Conservation (phyloP, 2,113 vertebrate species). For the Gymnogyps californianus region DNA sequence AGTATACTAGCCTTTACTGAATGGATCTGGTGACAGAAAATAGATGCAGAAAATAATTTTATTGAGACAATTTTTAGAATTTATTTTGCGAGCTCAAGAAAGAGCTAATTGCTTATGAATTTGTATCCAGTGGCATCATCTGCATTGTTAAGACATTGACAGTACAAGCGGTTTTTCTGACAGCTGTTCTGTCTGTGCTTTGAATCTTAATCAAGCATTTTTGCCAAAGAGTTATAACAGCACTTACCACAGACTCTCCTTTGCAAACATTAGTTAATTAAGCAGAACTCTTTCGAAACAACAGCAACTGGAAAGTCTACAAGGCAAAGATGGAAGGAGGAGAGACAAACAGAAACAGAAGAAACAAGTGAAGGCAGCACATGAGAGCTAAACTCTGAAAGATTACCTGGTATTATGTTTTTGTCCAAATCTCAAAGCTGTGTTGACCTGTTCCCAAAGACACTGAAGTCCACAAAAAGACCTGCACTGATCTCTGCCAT, state of each 20-base stretch:
- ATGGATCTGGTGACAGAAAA: not conserved
- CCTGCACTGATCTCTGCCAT: not conserved
- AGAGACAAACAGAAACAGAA: not conserved
- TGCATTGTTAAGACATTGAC: not conserved
- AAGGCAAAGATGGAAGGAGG: not conserved
- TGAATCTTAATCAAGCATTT: conserved; percentile 4
- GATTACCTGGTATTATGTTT: fast-evolving
- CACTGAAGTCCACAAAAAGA: not conserved
- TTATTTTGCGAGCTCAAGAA: not conserved
- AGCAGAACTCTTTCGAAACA: not conserved
- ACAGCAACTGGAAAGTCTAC: not conserved
- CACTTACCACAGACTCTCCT: not conserved
- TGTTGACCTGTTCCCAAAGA: not conserved
- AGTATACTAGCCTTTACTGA: not conserved
- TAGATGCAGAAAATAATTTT: not conserved
- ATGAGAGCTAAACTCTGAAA: not conserved
- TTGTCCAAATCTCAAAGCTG: not conserved
- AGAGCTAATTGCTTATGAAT: conserved; percentile 6
- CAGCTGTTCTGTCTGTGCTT: not conserved
- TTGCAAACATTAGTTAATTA: not conserved
- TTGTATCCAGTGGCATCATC: not conserved
- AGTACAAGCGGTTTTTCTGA: not conserved
- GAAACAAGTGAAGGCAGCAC: not conserved
- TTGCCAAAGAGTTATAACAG: not conserved
- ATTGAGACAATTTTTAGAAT: not conserved